Evolutionary conservation across 2,797 vertebrate genomes (phyloP).

Genomic region (Masticophis lateralis): DNA sequence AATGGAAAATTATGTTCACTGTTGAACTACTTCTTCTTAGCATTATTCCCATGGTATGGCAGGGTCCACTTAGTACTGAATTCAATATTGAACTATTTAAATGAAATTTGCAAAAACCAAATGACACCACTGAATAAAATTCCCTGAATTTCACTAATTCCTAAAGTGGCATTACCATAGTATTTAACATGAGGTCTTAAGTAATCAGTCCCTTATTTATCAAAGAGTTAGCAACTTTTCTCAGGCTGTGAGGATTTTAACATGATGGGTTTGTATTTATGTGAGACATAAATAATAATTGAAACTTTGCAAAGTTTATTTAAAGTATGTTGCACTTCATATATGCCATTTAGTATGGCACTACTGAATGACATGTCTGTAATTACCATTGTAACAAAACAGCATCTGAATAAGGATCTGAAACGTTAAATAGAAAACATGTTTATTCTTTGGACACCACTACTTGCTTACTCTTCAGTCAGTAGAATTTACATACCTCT

Average conservation of each 20-base stretch:
- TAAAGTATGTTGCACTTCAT: not conserved
- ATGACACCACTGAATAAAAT: not conserved
- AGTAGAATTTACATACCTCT: conserved; percentile 73
- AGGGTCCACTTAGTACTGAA: not conserved
- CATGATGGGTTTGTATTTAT: not conserved
- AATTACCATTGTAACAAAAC: not conserved
- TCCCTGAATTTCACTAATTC: not conserved
- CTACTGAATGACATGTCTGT: not conserved
- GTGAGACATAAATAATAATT: not conserved
- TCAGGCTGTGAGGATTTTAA: not conserved
- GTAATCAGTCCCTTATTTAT: not conserved
- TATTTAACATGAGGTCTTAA: not conserved
- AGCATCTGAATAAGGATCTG: not conserved
- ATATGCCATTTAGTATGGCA: not conserved
- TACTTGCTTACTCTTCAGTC: not conserved
- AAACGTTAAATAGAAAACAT: not conserved
- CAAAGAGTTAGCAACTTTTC: not conserved
- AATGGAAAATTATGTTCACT: not conserved
- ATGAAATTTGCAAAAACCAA: not conserved
- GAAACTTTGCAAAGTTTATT: not conserved
- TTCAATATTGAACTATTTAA: not conserved
- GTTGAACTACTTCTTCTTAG: not conserved
- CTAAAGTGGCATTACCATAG: not conserved
- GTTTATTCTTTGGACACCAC: not conserved
- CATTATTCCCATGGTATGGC: not conserved